Base-by-base conservation (phyloP, 2,888 invertebrate genomes). In the Nemapogon koenigi region DNA sequence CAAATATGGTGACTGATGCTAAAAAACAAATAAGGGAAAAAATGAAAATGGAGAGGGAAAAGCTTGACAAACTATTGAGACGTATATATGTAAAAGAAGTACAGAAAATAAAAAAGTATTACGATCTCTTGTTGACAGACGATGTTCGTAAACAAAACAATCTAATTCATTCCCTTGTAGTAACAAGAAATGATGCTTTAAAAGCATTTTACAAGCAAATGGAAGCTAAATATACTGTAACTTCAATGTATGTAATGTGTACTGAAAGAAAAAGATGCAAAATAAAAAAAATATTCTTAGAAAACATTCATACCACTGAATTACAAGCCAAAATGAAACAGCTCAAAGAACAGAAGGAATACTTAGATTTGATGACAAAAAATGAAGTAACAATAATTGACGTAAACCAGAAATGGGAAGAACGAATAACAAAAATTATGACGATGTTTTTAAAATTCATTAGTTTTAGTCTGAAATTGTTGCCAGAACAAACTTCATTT, bases 401-500 rank as follows among this genome's bases (percentile, higher is more conserved):
- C 15, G 57, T 75, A 26, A 71, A 76, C 45, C 56, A 48, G 44
- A 53, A 62, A 35, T 78, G 75, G 73, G 61, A 69, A 53, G 59
- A 60, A 2, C 75, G 68, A 48, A 64, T 67, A 7, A 59, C 57
- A 41, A 75, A 73, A 52, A 51, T 78, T n/a, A 42, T 75, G 1
- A 49, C 62, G 37, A 42, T 78, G 15, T 76, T 78, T 51, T 44
- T 73, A 4, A 76, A 72, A 48, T 78, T 76, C 48, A 59, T 75
- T 7, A 67, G 69, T 47, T 78, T 65, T 42, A 61, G 66, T 41
- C 47, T 78, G 11, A 69, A 72, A 46, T 45, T 78, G 39, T 47
- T 78, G 37, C 78, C 78, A 16, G 75, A 78, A 49, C 78, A 78
- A 52, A 49, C 65, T 11, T 57, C 62, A 2, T 78, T 78, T 51